Base-by-base conservation (phyloP, 1,140 invertebrate species). In the Lepidurus couesii region DNA sequence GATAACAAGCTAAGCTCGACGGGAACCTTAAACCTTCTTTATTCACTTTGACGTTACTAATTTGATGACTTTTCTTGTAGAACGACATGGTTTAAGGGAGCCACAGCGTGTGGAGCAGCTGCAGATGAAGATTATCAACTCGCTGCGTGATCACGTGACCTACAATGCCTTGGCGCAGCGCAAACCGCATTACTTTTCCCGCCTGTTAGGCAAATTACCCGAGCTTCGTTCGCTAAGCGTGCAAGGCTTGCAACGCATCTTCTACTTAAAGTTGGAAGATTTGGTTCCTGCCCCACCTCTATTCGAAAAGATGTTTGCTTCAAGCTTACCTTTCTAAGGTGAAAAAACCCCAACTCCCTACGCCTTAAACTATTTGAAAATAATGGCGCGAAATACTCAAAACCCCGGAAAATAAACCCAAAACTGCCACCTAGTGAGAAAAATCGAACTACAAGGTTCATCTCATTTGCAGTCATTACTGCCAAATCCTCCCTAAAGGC, bases 41-140 rank as follows among this genome's bases (percentile, higher is more conserved):
- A 73, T 43, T 74, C 73, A 1, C 74, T 74, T 10, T n/a, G 7
- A 21, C 2, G 34, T 34, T 2, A 77, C 43, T 13, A 1, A 45
- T 78, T 43, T 77, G 21, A 45, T 79, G 7, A 80, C 78, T 77
- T 80, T 82, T 81, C 74, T 78, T 80, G 87, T 87, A 98, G 96
- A 97, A 84, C 90, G 96, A 42, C 95, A 97, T 83, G 95, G 95
- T 21, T 86, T 98, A 78, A 92, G 93, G 83, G 96, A 98, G 83
- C 93, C 95, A 0, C 91, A 93, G 82, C 91, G 93, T 82, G 94
- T 98, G 80, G 95, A 98, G 84, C 94, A 95, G 82, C 86, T 98
- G 9, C 95, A 98, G 84, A 95, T 95, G 93, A 96, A 96, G 85
- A 95, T 98, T 81, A 97, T 98, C 80, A 92, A 93, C 77, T 95